Conservation (phyloP, 2,113 vertebrate species). For the Syrmaticus mikado region DNA sequence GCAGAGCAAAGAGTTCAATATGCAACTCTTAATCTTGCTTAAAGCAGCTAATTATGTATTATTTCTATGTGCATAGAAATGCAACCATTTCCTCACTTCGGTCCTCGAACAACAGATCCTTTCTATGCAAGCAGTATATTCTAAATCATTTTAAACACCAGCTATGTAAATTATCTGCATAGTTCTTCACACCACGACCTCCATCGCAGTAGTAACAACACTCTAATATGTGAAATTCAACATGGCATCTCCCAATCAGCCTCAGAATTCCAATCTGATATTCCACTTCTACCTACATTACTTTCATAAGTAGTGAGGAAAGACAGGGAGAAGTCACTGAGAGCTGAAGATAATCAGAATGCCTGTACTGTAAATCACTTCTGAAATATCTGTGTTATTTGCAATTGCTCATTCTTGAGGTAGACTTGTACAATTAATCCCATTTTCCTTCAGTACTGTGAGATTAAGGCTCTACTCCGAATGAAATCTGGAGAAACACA, state of each 20-base stretch:
- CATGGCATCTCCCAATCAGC: neutral
- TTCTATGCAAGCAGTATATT: neutral
- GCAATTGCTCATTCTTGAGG: neutral
- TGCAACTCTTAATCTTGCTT: neutral
- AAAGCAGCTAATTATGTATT: neutral
- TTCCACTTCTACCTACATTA: neutral
- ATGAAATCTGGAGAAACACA: neutral
- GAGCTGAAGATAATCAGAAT: constrained; percentile 24
- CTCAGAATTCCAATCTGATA: neutral
- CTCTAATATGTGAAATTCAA: neutral
- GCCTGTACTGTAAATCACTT: constrained; percentile 22
- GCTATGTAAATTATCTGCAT: neutral
- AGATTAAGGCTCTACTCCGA: neutral
- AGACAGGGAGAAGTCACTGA: neutral
- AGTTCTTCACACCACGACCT: neutral
- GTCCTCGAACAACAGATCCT: neutral
- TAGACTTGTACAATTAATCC: neutral
- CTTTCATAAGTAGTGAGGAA: neutral
- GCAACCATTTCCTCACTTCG: neutral
- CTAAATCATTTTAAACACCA: neutral
- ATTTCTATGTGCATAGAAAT: neutral
- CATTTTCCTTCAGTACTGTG: fast-evolving
- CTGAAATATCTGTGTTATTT: neutral
- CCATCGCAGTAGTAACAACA: constrained; percentile 26
- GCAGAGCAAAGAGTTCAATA: neutral